These are phyloP conservation scores for Sceloporus undulatus DNA, from an alignment of 2,113 vertebrate genomes.

Conservation along the genomic window DNA sequence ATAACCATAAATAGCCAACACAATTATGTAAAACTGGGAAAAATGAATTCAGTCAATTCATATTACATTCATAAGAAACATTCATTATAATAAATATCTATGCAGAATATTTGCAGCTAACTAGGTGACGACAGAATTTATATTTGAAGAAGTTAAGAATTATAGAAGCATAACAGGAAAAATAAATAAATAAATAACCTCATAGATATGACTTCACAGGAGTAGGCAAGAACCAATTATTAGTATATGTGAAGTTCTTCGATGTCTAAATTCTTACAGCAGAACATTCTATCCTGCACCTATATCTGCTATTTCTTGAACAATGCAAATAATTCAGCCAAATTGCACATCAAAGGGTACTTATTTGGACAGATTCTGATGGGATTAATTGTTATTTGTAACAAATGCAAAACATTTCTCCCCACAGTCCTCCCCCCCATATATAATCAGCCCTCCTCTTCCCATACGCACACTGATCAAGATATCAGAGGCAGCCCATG, in stretches of 20 bases:
- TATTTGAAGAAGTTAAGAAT: conserved; percentile 5
- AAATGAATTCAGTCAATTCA: conserved; percentile 5
- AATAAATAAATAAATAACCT: neutral
- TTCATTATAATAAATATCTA: conserved; percentile 28
- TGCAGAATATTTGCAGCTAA: conserved; percentile 26
- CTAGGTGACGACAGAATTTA: conserved; percentile 13
- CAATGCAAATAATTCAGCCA: no score
- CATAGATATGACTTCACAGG: neutral
- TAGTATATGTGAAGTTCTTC: neutral
- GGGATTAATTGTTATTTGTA: no score
- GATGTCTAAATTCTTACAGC: neutral
- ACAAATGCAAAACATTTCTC: no score
- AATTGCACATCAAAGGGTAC: no score
- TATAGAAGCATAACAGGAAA: neutral
- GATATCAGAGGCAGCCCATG: no score
- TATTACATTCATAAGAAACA: conserved; percentile 29
- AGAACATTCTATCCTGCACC: no score
- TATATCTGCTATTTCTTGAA: no score
- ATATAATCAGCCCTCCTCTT: no score
- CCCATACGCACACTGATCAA: no score
- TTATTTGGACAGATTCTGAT: no score
- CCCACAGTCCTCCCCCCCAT: no score
- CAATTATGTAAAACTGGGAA: neutral
- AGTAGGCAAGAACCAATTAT: neutral
- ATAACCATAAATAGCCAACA: conserved; percentile 9